phyloP scores from a whole-genome alignment of 2,797 vertebrate genomes.

The Gila robusta region DNA sequence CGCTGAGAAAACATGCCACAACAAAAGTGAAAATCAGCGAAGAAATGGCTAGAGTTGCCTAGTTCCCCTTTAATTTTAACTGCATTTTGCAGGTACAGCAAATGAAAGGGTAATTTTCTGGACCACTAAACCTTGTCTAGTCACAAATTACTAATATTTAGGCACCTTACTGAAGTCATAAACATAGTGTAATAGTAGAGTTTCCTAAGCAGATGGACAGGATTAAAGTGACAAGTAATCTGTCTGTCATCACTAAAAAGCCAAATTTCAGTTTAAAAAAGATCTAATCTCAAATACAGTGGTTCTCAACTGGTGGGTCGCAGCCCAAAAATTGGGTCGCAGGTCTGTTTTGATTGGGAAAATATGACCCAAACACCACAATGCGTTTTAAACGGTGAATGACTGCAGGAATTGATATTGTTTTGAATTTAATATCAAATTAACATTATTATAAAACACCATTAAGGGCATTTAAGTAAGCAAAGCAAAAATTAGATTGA shows the following conservation, averaged over 20 bases:
- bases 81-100: neutral
- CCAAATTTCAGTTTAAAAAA: neutral
- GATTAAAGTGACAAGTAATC: neutral
- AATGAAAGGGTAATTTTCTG: neutral
- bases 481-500: neutral
- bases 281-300: neutral
- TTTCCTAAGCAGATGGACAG: neutral
- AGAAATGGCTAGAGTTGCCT: no score
- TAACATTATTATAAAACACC: neutral
- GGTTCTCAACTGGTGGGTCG: constrained; percentile 9
- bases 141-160: neutral
- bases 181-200: neutral
- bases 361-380: neutral
- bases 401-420: neutral
- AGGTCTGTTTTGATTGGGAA: neutral
- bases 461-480: neutral
- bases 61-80: neutral
- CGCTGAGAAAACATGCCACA: no score
- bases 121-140: neutral
- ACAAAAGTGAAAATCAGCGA: no score
- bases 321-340: neutral
- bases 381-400: neutral
- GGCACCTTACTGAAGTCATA: neutral
- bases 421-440: neutral
- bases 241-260: neutral